Percentiles rank a stretch among this genome's conserved stretches.
Evolutionary conservation across 2,797 vertebrate species (phyloP).

Genomic region (Ceryle rudis): DNA sequence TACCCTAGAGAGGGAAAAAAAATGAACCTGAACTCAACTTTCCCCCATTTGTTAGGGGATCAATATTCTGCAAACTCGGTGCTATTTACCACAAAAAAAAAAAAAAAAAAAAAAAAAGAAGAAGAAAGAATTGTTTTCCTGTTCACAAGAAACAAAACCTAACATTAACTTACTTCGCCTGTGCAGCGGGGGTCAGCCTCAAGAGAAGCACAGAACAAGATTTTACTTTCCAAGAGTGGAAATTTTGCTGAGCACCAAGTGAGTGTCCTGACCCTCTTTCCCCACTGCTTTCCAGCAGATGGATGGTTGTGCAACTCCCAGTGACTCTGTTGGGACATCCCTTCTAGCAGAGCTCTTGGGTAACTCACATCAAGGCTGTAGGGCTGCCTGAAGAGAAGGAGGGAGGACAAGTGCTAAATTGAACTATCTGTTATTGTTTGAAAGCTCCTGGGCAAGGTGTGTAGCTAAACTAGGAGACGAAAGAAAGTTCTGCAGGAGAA

Average conservation of each 20-base stretch:
- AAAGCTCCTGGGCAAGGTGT: background rate
- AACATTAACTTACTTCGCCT: background rate
- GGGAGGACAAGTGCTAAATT: background rate
- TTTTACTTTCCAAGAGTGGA: rapidly evolving
- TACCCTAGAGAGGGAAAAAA: background rate
- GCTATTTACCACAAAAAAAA: background rate
- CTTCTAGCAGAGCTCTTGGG: background rate
- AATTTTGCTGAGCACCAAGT: background rate
- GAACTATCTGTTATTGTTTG: background rate
- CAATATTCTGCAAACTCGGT: background rate
- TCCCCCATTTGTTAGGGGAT: rapidly evolving
- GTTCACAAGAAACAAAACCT: background rate
- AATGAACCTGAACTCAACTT: background rate
- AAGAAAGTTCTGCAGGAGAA: background rate
- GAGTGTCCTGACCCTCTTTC: rapidly evolving
- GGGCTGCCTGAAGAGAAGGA: background rate
- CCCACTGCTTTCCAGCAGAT: rapidly evolving
- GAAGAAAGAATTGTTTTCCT: background rate
- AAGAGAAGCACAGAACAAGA: background rate
- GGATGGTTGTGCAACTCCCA: background rate
- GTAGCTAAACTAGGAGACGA: background rate
- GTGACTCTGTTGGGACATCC: background rate
- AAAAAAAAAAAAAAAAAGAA: too few species aligned
- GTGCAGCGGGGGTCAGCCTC: rapidly evolving
- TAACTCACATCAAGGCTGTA: background rate